A percentile compares a stretch with the other conserved stretches of the same genome.
phyloP scores from a whole-genome alignment of 2,888 invertebrate species.

The Malthinus seriepunctatus region DNA sequence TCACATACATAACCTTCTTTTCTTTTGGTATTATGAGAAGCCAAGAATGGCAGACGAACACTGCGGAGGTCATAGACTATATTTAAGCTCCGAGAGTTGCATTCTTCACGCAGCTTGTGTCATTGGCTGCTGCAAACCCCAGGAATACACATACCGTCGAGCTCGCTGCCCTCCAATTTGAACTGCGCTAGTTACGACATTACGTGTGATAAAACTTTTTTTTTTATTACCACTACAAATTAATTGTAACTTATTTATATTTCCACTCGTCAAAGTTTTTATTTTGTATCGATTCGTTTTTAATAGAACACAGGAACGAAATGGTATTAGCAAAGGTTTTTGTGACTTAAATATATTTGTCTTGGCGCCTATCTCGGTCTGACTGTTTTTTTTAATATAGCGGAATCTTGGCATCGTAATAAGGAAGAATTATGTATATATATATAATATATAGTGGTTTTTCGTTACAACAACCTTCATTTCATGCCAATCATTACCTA shows the following conservation, averaged over 20 bases:
- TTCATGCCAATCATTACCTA: conserved; percentile 9
- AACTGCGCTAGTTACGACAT: conserved; percentile 23
- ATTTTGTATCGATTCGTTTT: too few relatives aligned
- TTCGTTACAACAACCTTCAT: conserved; percentile 10
- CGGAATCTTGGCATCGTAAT: conserved; percentile 16
- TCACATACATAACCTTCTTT: conserved; percentile 15
- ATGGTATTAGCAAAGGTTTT: too few relatives aligned
- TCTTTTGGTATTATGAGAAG: conserved; percentile 18
- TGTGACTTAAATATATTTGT: not conserved
- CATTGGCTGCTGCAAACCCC: conserved; percentile 37
- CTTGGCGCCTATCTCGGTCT: conserved; percentile 7
- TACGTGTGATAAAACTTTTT: conserved; percentile 15
- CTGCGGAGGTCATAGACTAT: conserved; percentile 47
- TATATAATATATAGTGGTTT: not conserved
- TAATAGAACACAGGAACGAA: not conserved
- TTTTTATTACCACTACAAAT: conserved; percentile 3
- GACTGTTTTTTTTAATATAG: conserved; percentile 2
- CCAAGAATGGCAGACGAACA: conserved; percentile 36
- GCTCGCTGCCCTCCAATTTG: conserved; percentile 30
- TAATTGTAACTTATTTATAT: not conserved
- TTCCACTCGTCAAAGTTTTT: too few relatives aligned
- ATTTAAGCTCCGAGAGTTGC: conserved; percentile 46
- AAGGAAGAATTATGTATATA: conserved; percentile 13
- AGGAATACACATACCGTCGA: conserved; percentile 33
- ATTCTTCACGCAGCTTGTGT: conserved; percentile 44